Evolutionary conservation across 2,888 invertebrate species (phyloP), one percentile per base, ranked within the genome.

Genomic region (Euphydryas editha): DNA sequence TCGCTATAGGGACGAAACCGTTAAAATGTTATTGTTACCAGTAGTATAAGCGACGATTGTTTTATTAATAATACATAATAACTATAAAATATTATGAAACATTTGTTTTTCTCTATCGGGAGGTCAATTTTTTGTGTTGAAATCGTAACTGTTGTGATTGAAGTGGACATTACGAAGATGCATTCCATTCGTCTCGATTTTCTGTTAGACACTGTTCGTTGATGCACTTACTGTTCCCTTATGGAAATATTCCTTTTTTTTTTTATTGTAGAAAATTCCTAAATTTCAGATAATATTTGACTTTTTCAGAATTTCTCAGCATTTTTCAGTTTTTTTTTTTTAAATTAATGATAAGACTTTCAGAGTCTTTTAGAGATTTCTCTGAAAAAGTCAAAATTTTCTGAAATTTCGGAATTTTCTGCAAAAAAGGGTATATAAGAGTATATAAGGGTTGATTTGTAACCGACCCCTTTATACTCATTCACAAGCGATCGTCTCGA

Each of bases 11-110:
- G 55, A 62, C 44, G 58, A 62, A 55, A 67, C 60, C 46, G 63
- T 67, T 67, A 64, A 67, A 85, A 87, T 88, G 85, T 90, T 89
- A 86, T 90, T 90, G 92, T 92, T 92, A 92, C 92, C 92, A 92
- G 85, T 92, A 92, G 91, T 85, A 81, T 91, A 88, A 90, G 91
- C 81, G 81, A 86, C 84, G 80, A 83, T 88, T 87, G 86, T 90
- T 88, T 84, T 78, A n/a, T 80, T 83, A 73, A 68, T 76, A 79
- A 75, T 80, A 77, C 77, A 68, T 77, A 79, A 76, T 71, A 15
- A 24, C 49, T 72, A 74, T 76, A 76, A 75, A 72, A 73, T 75
- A 76, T 74, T 75, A 73, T 77, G 75, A 78, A 81, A 81, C 81
- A 79, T 84, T 85, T 83, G 82, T 82, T 86, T 84, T 15, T 77